These are phyloP conservation scores for Poeciliopsis presidionis DNA, from an alignment of 2,797 vertebrate genomes.

Conservation along the genomic window DNA sequence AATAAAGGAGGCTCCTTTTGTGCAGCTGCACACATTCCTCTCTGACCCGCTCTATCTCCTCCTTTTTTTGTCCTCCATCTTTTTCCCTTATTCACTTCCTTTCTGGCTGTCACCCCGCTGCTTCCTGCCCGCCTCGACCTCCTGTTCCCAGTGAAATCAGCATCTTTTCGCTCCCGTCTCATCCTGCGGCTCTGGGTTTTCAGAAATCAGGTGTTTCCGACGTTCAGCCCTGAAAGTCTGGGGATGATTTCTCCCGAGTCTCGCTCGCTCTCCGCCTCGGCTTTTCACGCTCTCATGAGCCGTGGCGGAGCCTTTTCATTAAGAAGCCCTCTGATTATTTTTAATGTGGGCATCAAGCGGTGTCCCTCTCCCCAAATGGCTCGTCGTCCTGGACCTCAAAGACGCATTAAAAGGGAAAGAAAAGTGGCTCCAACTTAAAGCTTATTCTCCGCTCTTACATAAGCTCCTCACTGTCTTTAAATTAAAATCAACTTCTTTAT, in stretches of 20 bases:
- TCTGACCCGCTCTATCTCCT: constrained; percentile 45
- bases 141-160: constrained; percentile 40
- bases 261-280: background rate
- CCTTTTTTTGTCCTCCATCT: constrained; percentile 8
- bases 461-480: constrained; percentile 3
- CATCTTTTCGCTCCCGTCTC: constrained; percentile 16
- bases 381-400: constrained; percentile 23
- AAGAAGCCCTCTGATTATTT: constrained; percentile 49
- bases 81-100: background rate
- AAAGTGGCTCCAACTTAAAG: constrained; percentile 14
- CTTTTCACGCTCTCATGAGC: constrained; percentile 12
- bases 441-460: background rate
- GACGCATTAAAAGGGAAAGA: constrained; percentile 3
- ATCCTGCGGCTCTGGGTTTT: background rate
- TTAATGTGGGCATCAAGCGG: constrained; percentile 30
- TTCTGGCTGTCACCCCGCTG: constrained; percentile 30
- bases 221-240: background rate
- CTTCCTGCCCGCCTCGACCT: constrained; percentile 21
- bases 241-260: background rate
- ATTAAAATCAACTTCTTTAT: background rate
- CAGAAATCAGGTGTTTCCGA: background rate
- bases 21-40: constrained; percentile 47
- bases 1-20: constrained; percentile 59
- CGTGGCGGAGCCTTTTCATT: constrained; percentile 40
- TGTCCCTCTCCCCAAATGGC: constrained; percentile 29